Base-by-base conservation (phyloP, 1,140 invertebrate genomes). In the Protaetia brevitarsis region DNA sequence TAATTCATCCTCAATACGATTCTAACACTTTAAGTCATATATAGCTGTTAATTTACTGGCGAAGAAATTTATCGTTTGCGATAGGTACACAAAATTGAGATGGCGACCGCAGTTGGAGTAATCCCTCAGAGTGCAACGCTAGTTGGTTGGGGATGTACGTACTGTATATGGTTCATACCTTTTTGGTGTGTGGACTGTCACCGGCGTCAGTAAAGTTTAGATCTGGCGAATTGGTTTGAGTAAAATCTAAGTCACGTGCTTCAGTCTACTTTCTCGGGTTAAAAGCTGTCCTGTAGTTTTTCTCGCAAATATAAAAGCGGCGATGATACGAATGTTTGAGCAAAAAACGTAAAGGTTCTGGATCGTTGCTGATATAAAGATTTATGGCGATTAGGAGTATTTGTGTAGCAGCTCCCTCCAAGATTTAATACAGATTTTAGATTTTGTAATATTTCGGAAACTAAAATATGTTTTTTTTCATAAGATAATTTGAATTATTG, bases 221-320 rank as follows among this genome's bases (percentile, higher is more conserved):
- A 23, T 51, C 26, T 21, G 41, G 41, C 21, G 13, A 7, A 19
- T 51, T 51, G 19, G 41, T 19, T n/a, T n/a, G n/a, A 51, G 7
- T 51, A 23, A 7, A 51, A 23, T 2, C 5, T 5, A 51, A 5
- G 19, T n/a, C 5, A 26, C 6, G 2, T 10, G 1, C 41, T 23
- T 51, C 21, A 10, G 21, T 23, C 26, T 7, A 19, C 26, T 19
- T 51, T 51, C 41, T 3, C 21, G 3, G 7, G 19, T 51, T 3
- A 51, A 51, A 11, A 51, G 41, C n/a, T 51, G 41, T 51, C 41
- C 41, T 2, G 41, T 51, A 51, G n/a, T n/a, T n/a, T n/a, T n/a
- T n/a, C n/a, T n/a, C n/a, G n/a, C n/a, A 51, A 23, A 23, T 51
- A 23, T 7, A 34, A 34, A n/a, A n/a, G n/a, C n/a, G n/a, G n/a